Base-by-base conservation (phyloP, 2,888 invertebrate genomes). In the Plutella xylostella region DNA sequence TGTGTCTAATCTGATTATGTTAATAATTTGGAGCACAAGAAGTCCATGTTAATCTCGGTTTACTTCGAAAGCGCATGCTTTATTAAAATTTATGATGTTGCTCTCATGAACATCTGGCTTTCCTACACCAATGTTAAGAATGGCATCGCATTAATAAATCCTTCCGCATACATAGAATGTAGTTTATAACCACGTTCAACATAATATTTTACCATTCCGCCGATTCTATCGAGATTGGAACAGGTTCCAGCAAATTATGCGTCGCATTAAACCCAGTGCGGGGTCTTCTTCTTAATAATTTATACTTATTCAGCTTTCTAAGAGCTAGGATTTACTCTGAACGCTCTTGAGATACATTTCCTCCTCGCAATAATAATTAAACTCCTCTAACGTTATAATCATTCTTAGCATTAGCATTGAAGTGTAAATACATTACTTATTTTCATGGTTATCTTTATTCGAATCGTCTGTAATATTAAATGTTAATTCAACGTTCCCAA, bases 201-300 rank as follows among this genome's bases (percentile, higher is more conserved):
- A 39, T 43, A 45, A 48, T 55, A 52, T 51, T 51, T 55, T 46
- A 50, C 49, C 46, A 47, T 53, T 52, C 51, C 48, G 48, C 35
- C 48, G 50, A 52, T 52, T 51, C 49, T 51, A 57, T 58, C 52
- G 48, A 49, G 55, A 55, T 57, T 46, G 52, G 54, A 72, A 74
- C 77, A 60, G 70, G 77, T 77, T 73, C 54, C 51, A 61, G 65
- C 60, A 70, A 73, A 73, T 74, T 71, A 70, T 66, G 63, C 65
- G 57, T 63, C 67, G 70, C 66, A 63, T 65, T 67, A 64, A 62
- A 64, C 63, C 65, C 63, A 67, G 63, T 65, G 68, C 63, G 56
- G 48, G 39, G 42, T 70, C 75, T 65, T 71, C 70, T 66, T 58
- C 55, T 61, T 56, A 61, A 68, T 73, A 71, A 74, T 72, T 76